Base-by-base conservation (phyloP, 2,113 vertebrate genomes). In the Pogonocichla stellata region DNA sequence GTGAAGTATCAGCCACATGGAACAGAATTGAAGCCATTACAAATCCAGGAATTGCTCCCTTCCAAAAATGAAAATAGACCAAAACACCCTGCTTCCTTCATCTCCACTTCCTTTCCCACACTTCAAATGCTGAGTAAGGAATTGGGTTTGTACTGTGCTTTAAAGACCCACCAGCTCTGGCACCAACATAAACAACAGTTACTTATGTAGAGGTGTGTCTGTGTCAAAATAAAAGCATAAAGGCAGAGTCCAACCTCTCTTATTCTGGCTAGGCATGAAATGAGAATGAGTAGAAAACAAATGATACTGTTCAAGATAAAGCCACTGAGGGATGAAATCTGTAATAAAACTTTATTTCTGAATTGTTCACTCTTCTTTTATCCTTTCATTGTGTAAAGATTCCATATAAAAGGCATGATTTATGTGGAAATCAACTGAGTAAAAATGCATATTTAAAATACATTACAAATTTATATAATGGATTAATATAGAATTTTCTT, bases 361-460 rank as follows among this genome's bases (percentile, higher is more conserved):
- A 89, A 42, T 91, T 57, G 25, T 79, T 95, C 89, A 26, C 7
- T 71, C 31, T 78, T 90, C 70, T 48, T 96, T 92, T 85, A 45
- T 64, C 40, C 17, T 94, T 89, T 80, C n/a, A 65, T 66, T 95
- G 51, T 43, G 72, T 88, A 81, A 95, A 53, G 45, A 42, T 80
- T 81, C 75, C 25, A 50, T 51, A 60, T 66, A 43, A 90, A 96
- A 67, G 90, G 5, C 29, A 65, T 70, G 33, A 93, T 90, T 90
- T 91, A 64, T 9, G 9, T 66, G 88, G 43, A 95, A 94, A 93
- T 91, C 15, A 91, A 86, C 54, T 67, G 85, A 90, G 40, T 62
- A 87, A 95, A 97, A 91, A 38, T n/a, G 17, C 6, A 18, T 74
- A 69, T 80, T 95, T 92, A 24, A 95, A 92, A 79, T 64, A 64